Percentiles rank a stretch among this genome's conserved stretches.
phyloP scores from a whole-genome alignment of 1,140 invertebrate genomes.

The Lepidurus apus region DNA sequence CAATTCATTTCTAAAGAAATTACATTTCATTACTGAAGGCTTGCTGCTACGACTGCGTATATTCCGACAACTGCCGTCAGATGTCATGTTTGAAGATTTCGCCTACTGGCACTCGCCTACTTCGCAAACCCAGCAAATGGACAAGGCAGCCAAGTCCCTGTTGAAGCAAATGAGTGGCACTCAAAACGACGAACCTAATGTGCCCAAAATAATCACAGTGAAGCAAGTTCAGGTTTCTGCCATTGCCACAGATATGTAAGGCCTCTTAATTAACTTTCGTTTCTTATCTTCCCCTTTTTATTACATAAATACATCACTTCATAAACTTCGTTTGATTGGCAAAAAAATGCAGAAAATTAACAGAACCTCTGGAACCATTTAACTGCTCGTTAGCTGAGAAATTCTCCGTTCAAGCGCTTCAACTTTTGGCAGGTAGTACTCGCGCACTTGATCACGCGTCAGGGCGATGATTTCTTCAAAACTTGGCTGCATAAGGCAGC shows the following conservation, averaged over 20 bases:
- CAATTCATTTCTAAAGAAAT: too few relatives aligned
- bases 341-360: neutral
- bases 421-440: neutral
- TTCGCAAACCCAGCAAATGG: neutral
- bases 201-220: neutral
- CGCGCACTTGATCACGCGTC: neutral
- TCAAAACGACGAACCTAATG: neutral
- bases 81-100: slow-evolving; percentile 7
- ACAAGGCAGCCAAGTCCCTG: neutral
- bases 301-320: neutral
- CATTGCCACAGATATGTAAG: neutral
- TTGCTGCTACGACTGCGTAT: neutral
- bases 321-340: neutral
- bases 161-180: neutral
- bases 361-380: neutral
- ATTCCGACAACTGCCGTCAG: neutral
- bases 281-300: neutral
- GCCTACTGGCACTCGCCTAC: neutral
- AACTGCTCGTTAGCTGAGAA: neutral
- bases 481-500: neutral
- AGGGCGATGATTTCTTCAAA: slow-evolving; percentile 3
- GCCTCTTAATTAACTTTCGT: neutral
- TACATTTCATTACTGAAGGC: neutral
- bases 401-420: neutral
- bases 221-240: neutral